Evolutionary conservation across 1,140 invertebrate species (phyloP).

Genomic region (Calosoma granatense): DNA sequence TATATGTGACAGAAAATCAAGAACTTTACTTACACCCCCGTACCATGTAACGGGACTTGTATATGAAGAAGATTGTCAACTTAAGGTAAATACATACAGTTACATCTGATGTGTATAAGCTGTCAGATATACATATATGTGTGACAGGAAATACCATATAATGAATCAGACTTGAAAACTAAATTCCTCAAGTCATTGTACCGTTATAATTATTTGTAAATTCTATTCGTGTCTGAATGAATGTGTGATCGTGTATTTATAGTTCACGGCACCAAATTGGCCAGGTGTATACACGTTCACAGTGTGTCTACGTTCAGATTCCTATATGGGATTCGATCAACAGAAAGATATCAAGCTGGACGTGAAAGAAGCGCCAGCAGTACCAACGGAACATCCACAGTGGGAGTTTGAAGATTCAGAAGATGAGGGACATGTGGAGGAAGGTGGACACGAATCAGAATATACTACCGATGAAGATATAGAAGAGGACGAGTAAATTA

Average conservation of each 20-base stretch:
- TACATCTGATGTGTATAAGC: not conserved
- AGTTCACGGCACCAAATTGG: constrained; percentile 89
- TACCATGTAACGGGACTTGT: constrained; percentile 81
- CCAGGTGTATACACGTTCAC: constrained; percentile 87
- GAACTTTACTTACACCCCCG: constrained; percentile 80
- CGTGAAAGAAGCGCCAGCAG: constrained; percentile 86
- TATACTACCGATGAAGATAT: constrained; percentile 63
- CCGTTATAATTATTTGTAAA: not conserved
- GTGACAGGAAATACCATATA: not conserved
- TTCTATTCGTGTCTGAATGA: constrained; percentile 3
- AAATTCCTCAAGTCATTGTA: not conserved
- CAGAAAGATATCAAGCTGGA: constrained; percentile 90
- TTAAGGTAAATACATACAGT: constrained; percentile 45
- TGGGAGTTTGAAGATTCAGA: constrained; percentile 95
- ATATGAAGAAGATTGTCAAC: constrained; percentile 73
- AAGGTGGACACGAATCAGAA: constrained; percentile 54
- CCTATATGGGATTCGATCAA: constrained; percentile 88
- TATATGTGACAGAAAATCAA: constrained; percentile 87
- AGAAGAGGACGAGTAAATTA: constrained; percentile 38
- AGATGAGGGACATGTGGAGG: constrained; percentile 66
- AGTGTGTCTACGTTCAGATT: constrained; percentile 85
- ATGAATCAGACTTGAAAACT: not conserved
- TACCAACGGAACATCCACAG: constrained; percentile 85
- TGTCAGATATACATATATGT: not conserved
- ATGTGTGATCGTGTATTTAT: constrained; percentile 19